These are phyloP conservation scores for Folsomia candida DNA, from an alignment of 2,888 invertebrate genomes.

Conservation along the genomic window DNA sequence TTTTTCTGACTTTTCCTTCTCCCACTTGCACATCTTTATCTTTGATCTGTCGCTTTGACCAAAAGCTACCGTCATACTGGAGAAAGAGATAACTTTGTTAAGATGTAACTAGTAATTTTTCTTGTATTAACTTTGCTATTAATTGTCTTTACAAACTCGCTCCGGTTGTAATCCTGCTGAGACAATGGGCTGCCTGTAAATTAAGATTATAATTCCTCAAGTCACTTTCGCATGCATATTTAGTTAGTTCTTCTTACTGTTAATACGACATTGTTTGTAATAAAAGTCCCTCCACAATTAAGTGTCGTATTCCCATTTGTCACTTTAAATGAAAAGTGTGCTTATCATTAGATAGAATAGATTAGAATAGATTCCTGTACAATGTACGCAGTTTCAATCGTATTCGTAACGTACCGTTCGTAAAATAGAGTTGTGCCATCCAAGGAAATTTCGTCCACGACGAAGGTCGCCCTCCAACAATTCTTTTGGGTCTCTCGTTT, in stretches of 20 bases:
- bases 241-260: conserved; percentile 11
- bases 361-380: no score
- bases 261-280: conserved; percentile 25
- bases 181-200: not conserved
- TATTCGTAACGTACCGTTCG: conserved; percentile 22
- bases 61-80: conserved; percentile 20
- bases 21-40: conserved; percentile 21
- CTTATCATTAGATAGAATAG: conserved; percentile 1
- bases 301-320: conserved; percentile 17
- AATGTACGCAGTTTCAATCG: not conserved
- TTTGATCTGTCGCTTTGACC: conserved; percentile 31
- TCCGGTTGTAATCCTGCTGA: conserved; percentile 6
- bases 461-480: conserved; percentile 33
- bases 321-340: conserved; percentile 23
- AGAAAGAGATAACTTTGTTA: not conserved
- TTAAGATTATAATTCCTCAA: not conserved
- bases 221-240: not conserved
- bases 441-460: conserved; percentile 26
- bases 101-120: not conserved
- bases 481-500: conserved; percentile 20
- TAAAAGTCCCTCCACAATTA: conserved; percentile 37
- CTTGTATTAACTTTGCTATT: no score
- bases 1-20: conserved; percentile 6
- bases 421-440: conserved; percentile 38
- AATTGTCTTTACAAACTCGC: conserved; percentile 9